These are phyloP conservation scores for Hirtodrosophila alboralis DNA, from an alignment of 2,888 invertebrate genomes.

Conservation along the genomic window DNA sequence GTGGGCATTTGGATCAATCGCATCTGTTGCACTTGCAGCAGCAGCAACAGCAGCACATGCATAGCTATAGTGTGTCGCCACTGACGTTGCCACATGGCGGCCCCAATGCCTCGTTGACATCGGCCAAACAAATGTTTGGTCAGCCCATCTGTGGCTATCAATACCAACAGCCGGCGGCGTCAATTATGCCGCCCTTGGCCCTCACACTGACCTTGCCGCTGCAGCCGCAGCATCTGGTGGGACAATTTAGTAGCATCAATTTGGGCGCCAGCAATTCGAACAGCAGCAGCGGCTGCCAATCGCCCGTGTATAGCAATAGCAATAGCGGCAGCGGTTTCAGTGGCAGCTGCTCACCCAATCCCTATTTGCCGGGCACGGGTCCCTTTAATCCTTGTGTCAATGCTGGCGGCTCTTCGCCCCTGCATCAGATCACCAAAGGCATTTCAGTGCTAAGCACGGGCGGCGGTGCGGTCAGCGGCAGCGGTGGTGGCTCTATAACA, in stretches of 20 bases:
- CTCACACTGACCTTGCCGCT: conserved; percentile 42
- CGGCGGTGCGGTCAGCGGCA: conserved; percentile 80
- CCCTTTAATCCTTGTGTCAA: conserved; percentile 60
- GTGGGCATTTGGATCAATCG: conserved; percentile 69
- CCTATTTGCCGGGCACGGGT: conserved; percentile 73
- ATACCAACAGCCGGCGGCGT: conserved; percentile 33
- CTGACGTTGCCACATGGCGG: conserved; percentile 72
- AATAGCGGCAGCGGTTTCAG: conserved; percentile 80
- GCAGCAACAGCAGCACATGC: conserved; percentile 82
- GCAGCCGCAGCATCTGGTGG: conserved; percentile 65
- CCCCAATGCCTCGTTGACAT: conserved; percentile 58
- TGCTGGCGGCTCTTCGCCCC: conserved; percentile 85
- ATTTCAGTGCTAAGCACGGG: conserved; percentile 90
- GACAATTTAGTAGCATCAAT: conserved; percentile 79
- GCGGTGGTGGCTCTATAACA: conserved; percentile 87
- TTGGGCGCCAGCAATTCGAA: conserved; percentile 67
- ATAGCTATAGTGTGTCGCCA: conserved; percentile 83
- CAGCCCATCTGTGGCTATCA: conserved; percentile 67
- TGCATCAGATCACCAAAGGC: conserved; percentile 89
- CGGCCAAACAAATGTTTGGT: conserved; percentile 72
- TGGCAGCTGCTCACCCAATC: conserved; percentile 83
- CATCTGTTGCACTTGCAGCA: conserved; percentile 67
- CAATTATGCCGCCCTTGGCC: conserved; percentile 19
- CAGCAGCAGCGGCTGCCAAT: conserved; percentile 83
- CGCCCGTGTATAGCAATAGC: conserved; percentile 85